phyloP scores from a whole-genome alignment of 2,113 vertebrate species.

The Actenoides hombroni region DNA sequence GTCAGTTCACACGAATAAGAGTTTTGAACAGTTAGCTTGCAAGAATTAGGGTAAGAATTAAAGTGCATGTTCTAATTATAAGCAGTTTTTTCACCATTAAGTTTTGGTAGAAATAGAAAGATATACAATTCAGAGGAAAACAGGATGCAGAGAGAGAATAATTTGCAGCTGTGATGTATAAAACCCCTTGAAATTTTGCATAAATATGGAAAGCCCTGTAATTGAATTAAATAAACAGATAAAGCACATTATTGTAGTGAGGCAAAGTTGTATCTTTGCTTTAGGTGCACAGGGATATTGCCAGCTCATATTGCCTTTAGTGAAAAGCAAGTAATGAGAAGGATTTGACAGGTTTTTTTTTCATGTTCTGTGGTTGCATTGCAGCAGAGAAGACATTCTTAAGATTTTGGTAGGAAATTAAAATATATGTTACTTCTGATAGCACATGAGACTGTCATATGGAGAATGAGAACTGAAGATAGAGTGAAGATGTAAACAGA shows the following conservation, averaged over 20 bases:
- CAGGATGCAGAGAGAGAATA: neutral
- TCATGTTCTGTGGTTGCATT: neutral
- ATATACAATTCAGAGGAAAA: neutral
- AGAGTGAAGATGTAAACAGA: neutral
- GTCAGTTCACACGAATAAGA: neutral
- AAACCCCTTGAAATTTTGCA: neutral
- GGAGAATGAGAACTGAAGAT: neutral
- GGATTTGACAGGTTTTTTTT: neutral
- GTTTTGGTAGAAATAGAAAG: neutral
- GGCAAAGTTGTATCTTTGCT: neutral
- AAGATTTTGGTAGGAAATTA: neutral
- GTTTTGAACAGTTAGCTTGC: neutral
- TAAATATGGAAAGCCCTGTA: neutral
- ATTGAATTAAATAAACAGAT: neutral
- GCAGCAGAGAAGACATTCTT: neutral
- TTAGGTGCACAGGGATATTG: neutral
- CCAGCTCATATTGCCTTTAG: neutral
- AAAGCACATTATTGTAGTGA: neutral
- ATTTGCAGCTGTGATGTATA: neutral
- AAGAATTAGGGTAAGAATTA: neutral
- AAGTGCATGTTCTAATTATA: neutral
- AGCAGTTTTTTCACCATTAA: neutral
- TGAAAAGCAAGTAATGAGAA: neutral
- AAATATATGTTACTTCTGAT: neutral
- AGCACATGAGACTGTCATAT: neutral